Conservation (phyloP, 2,888 invertebrate species). For the Ctenicera cuprea region DNA sequence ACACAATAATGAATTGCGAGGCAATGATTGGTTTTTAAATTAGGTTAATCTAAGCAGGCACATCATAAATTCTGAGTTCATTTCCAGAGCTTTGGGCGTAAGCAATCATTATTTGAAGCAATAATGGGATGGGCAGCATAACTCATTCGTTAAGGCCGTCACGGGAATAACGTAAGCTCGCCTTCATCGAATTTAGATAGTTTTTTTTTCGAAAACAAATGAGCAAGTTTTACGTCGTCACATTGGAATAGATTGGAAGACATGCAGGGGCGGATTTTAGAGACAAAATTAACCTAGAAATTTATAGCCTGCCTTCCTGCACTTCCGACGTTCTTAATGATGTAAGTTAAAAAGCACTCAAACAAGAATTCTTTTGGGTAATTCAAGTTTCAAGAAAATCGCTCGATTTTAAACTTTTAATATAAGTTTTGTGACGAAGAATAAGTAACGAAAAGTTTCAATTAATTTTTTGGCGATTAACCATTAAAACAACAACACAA, state of each 20-base stretch:
- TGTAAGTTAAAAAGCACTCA: slow-evolving; percentile 40
- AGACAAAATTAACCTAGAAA: slow-evolving; percentile 39
- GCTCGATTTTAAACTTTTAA: slow-evolving; percentile 21
- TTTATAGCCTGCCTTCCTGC: slow-evolving; percentile 31
- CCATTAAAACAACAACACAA: too few relatives aligned
- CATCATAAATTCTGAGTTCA: slow-evolving; percentile 31
- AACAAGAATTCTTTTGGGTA: slow-evolving; percentile 30
- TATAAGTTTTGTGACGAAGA: slow-evolving; percentile 13
- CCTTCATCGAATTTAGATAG: slow-evolving; percentile 14
- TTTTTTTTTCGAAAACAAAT: neutral
- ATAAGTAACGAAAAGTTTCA: slow-evolving; percentile 2
- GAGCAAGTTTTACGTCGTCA: slow-evolving; percentile 1
- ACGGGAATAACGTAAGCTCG: slow-evolving; percentile 17
- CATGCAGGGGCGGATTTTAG: slow-evolving; percentile 36
- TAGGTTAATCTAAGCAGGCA: slow-evolving; percentile 35
- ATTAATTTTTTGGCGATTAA: too few relatives aligned
- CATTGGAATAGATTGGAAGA: slow-evolving; percentile 26
- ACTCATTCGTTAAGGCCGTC: slow-evolving; percentile 38
- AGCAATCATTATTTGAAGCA: slow-evolving; percentile 45
- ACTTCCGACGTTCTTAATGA: slow-evolving; percentile 39
- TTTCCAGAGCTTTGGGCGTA: slow-evolving; percentile 37
- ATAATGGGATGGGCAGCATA: slow-evolving; percentile 45
- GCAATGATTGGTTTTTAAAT: slow-evolving; percentile 39
- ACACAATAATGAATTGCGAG: slow-evolving; percentile 26
- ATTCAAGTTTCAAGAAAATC: slow-evolving; percentile 12